A percentile compares a stretch with the other conserved stretches of the same genome.
These are phyloP conservation scores for Sinohyriopsis cumingii DNA, from an alignment of 2,888 invertebrate species.

Conservation along the genomic window DNA sequence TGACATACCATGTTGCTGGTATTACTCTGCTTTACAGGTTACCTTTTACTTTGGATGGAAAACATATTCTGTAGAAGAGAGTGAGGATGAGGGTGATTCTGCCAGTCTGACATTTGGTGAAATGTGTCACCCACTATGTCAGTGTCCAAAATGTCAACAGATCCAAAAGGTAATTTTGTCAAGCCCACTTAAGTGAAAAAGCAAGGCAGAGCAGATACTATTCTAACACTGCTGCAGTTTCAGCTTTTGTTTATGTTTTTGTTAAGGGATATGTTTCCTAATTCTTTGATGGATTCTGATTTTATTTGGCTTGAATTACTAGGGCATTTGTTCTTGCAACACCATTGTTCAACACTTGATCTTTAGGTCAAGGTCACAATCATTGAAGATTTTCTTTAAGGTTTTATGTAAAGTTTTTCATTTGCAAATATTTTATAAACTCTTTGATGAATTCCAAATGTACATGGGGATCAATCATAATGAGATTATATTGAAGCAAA, in stretches of 20 bases:
- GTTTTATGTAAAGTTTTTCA: no score
- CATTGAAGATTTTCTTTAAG: no score
- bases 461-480: no score
- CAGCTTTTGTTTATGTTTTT: background rate
- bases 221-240: background rate
- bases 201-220: background rate
- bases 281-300: background rate
- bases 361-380: no score
- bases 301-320: background rate
- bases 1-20: no score
- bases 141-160: slow-evolving; percentile 65
- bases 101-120: slow-evolving; percentile 22
- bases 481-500: no score
- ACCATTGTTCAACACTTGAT: no score
- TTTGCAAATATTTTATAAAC: no score
- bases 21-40: slow-evolving; percentile 42
- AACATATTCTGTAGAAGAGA: slow-evolving; percentile 26
- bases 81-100: slow-evolving; percentile 36
- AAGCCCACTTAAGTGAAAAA: background rate
- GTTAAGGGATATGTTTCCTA: background rate
- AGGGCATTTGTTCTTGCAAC: no score
- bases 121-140: slow-evolving; percentile 71
- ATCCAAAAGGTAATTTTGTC: slow-evolving; percentile 57
- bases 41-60: slow-evolving; percentile 62
- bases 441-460: no score